Evolutionary conservation across 2,113 vertebrate genomes (phyloP).

Genomic region (Parotia lawesii): DNA sequence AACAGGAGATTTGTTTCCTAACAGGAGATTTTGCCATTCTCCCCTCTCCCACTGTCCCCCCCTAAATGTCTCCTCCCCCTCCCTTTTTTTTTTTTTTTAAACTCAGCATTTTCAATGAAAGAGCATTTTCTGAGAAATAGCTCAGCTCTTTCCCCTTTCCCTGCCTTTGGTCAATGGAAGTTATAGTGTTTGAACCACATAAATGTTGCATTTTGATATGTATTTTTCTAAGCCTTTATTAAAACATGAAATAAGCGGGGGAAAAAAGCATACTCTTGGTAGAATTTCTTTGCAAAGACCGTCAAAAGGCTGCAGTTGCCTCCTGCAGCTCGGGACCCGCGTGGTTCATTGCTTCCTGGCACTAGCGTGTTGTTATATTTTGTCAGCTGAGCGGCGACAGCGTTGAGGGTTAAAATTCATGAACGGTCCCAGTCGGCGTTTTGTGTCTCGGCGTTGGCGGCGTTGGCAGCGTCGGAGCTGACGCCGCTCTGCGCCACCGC

Average conservation of each 20-base stretch:
- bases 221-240: neutral
- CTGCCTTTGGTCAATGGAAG: neutral
- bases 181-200: too few species aligned
- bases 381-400: fast-evolving
- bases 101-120: neutral
- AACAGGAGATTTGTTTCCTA: neutral
- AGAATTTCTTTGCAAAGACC: fast-evolving
- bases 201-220: neutral
- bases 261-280: fast-evolving
- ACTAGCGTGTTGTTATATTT: fast-evolving
- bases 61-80: neutral
- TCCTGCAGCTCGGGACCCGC: fast-evolving
- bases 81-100: neutral
- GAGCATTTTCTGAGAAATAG: neutral
- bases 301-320: fast-evolving
- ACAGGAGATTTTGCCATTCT: neutral
- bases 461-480: fast-evolving
- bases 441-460: fast-evolving
- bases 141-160: neutral
- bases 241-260: fast-evolving
- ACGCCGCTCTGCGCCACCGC: fast-evolving
- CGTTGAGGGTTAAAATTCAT: fast-evolving
- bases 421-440: fast-evolving
- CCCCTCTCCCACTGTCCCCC: too few species aligned
- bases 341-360: fast-evolving